Percentiles rank a stretch among this genome's conserved stretches.
Evolutionary conservation across 1,140 invertebrate genomes (phyloP).

Genomic region (Philotrypesis tridentata): DNA sequence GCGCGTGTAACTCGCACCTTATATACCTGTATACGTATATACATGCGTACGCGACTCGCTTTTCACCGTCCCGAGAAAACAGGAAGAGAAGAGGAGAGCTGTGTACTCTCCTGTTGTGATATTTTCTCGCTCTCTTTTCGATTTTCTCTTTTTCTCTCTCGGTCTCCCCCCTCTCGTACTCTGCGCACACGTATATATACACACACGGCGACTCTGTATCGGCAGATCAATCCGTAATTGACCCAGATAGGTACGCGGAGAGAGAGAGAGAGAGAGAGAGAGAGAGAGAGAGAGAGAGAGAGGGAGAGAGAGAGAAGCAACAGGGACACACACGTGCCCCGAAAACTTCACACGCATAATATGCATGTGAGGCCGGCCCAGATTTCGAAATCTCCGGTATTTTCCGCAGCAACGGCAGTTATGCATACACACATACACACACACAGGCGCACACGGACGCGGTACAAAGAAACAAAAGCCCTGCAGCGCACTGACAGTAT

Average conservation of each 20-base stretch:
- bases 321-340: not conserved
- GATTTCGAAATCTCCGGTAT: not conserved
- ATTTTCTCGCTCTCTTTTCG: not conserved
- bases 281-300: constrained; percentile 12
- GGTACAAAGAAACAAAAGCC: not conserved
- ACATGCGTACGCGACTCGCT: not conserved
- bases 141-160: not conserved
- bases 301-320: no score
- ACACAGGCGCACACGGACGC: not conserved
- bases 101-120: not conserved
- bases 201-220: no score
- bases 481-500: no score
- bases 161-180: no score
- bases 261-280: not conserved
- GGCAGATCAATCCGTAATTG: not conserved
- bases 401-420: not conserved
- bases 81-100: no score
- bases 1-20: not conserved
- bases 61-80: not conserved
- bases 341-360: not conserved
- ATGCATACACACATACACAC: not conserved
- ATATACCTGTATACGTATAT: no score
- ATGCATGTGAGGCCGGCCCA: not conserved
- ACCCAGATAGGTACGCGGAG: not conserved
- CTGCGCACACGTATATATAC: no score